These are phyloP conservation scores for Acanthosepion esculentum DNA, from an alignment of 2,888 invertebrate genomes.

Conservation along the genomic window DNA sequence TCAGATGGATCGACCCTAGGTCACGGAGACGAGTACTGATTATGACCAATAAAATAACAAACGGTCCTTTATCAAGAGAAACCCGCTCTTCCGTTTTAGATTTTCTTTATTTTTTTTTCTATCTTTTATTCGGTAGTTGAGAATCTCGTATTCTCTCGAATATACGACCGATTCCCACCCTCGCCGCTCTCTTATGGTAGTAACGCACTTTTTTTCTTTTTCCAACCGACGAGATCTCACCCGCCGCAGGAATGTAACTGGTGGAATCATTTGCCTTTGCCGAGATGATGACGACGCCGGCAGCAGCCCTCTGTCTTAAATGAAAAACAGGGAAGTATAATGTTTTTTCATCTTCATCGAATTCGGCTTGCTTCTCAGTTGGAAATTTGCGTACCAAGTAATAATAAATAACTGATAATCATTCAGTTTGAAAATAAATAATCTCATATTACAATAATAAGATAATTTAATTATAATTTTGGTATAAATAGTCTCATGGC, in stretches of 20 bases:
- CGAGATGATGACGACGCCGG: background rate
- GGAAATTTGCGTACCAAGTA: background rate
- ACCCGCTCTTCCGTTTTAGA: background rate
- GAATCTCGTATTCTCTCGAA: background rate
- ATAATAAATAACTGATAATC: background rate
- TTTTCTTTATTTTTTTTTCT: background rate
- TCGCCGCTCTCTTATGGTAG: background rate
- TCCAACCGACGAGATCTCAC: background rate
- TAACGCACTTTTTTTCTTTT: background rate
- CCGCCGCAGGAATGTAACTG: background rate
- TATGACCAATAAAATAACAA: constrained; percentile 33
- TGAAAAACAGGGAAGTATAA: background rate
- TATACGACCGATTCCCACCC: background rate
- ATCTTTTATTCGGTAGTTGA: constrained; percentile 20
- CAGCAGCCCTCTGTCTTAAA: background rate
- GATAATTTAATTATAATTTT: too few species aligned
- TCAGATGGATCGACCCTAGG: constrained; percentile 7
- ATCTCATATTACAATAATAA: background rate
- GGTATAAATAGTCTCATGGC: too few species aligned
- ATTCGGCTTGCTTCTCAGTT: background rate
- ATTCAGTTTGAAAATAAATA: background rate
- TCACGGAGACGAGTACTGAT: background rate
- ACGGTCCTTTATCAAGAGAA: background rate
- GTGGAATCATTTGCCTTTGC: background rate
- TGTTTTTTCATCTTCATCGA: background rate